Percentiles rank a stretch among this genome's conserved stretches.
phyloP scores from a whole-genome alignment of 2,888 invertebrate genomes.

The Agrochola macilenta region DNA sequence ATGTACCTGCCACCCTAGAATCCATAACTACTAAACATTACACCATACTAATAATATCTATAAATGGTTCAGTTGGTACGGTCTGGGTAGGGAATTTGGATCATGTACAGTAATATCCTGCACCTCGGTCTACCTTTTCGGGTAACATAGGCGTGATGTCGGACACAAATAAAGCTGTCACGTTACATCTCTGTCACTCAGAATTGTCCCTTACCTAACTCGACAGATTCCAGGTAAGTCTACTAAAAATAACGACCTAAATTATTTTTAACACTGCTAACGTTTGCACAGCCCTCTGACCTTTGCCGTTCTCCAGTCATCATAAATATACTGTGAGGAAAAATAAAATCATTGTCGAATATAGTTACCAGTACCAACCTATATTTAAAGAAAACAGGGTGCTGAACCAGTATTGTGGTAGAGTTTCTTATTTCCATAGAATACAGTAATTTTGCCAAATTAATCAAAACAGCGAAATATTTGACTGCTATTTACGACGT shows the following conservation, averaged over 20 bases:
- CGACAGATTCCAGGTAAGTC: constrained; percentile 1
- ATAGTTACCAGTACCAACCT: no score
- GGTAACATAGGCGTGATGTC: background rate
- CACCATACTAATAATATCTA: no score
- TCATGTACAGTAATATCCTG: background rate
- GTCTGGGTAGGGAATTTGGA: background rate
- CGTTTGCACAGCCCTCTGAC: constrained; percentile 13
- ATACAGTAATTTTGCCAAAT: no score
- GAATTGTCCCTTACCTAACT: constrained; percentile 5
- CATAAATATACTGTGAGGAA: background rate
- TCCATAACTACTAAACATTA: no score
- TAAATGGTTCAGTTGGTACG: no score
- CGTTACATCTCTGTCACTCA: constrained; percentile 4
- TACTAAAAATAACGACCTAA: constrained; percentile 19
- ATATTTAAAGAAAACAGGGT: background rate
- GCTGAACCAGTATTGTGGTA: background rate
- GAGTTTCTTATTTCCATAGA: no score
- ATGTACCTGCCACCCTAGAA: no score
- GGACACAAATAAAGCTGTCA: constrained; percentile 35
- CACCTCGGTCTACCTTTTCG: background rate
- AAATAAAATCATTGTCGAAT: background rate
- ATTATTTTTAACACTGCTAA: constrained; percentile 26
- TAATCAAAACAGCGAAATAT: no score
- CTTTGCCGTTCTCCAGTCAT: background rate
- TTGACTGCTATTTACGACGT: no score